A percentile compares a stretch with the other conserved stretches of the same genome.
These are phyloP conservation scores for Bergia sp. DNA, from an alignment of 92 coral and sea anemone genomes.

Conservation along the genomic window DNA sequence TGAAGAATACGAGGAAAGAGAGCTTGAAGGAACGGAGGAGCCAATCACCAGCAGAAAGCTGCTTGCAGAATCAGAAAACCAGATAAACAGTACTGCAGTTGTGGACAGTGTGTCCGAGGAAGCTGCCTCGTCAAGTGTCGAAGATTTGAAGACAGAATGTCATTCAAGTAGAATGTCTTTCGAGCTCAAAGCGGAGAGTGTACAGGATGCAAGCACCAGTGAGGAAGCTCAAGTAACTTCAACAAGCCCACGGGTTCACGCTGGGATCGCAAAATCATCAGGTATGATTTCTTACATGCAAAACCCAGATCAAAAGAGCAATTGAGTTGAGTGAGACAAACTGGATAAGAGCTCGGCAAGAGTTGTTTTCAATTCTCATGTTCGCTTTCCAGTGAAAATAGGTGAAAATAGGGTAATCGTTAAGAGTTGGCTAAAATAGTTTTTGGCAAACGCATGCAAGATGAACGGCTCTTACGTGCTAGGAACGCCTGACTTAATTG, in stretches of 20 bases:
- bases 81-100: neutral
- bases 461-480: too few relatives aligned
- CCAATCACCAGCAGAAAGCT: neutral
- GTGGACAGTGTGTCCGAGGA: neutral
- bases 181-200: neutral
- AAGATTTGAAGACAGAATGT: neutral
- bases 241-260: neutral
- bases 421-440: too few relatives aligned
- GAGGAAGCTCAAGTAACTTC: slow-evolving; percentile 10
- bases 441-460: too few relatives aligned
- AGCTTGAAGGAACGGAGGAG: neutral
- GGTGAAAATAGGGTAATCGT: too few relatives aligned
- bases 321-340: too few relatives aligned
- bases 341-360: too few relatives aligned
- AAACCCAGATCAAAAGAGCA: neutral
- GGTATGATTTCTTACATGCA: neutral
- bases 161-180: neutral
- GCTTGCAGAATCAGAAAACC: neutral
- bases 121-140: neutral
- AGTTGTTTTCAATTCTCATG: too few relatives aligned
- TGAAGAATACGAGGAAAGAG: neutral
- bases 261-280: neutral
- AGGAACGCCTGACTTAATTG: too few relatives aligned
- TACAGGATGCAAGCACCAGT: neutral
- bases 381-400: too few relatives aligned